Base-by-base conservation (phyloP, 2,113 vertebrate species). In the Egretta garzetta region DNA sequence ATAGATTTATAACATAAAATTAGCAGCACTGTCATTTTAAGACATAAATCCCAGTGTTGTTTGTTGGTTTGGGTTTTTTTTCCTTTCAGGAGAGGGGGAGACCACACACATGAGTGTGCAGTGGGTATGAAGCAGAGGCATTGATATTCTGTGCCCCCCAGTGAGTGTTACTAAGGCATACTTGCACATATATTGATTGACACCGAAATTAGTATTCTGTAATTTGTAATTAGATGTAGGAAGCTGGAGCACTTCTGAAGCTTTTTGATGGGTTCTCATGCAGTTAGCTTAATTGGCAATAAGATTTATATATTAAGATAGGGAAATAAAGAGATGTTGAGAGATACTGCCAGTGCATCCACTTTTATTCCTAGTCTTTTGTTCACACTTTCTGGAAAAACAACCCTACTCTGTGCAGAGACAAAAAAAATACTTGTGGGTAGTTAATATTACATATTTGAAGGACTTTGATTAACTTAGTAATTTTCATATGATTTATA, bases 181-280 rank as follows among this genome's bases (percentile, higher is more conserved):
- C 77, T 80, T 91, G 92, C 93, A 92, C 88, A 91, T 45, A n/a
- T 82, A 97, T 90, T 98, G 98, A 98, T 88, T 97, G 97, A 96
- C 67, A 94, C 66, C 23, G 35, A 95, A 97, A 98, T 98, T 93
- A 98, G 93, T 83, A 95, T 86, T 97, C 92, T 1, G 2, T 85
- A 96, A 97, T 97, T 93, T 98, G 96, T 94, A 98, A 98, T 97
- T 96, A 97, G 82, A 94, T 45, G 91, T 89, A 97, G 95, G 95
- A 98, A 98, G 88, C 90, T 91, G 59, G 77, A 95, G 66, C 80
- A 97, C 96, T 97, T 97, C 90, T 93, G 96, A 91, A 90, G 82
- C 80, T 76, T 96, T 98, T 39, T 97, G 95, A 94, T 91, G 96
- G 86, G 32, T 96, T 97, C 94, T 97, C 86, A 88, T 24, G 27